Base-by-base conservation (phyloP, 2,888 invertebrate genomes). In the Rhogogaster chlorosoma region DNA sequence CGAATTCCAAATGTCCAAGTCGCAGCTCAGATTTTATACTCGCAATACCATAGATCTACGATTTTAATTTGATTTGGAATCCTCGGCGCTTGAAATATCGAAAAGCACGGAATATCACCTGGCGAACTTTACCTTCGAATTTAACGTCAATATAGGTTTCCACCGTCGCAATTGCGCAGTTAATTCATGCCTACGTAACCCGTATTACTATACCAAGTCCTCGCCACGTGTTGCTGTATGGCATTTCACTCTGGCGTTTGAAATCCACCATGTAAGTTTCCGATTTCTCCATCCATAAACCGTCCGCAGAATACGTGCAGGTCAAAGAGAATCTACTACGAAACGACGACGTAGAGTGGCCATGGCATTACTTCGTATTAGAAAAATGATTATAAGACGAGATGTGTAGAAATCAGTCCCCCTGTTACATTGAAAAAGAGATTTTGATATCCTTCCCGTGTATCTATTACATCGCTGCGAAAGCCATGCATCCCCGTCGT, bases 171-270 rank as follows among this genome's bases (percentile, higher is more conserved):
- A 42, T 73, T 73, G 42, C 71, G 71, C 71, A 73, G 38, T 73
- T 73, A 42, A 73, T 73, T 73, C 42, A 42, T 73, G 71, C 71
- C 38, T 42, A 73, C 29, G 67, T 67, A 67, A 67, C 67, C 18
- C 29, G 32, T 26, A 26, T 67, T 42, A 73, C 71, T n/a, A 42
- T 42, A 73, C 38, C 42, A 42, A 73, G 22, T 73, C 71, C 38
- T 42, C 71, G 22, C 71, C 71, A 73, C 71, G 71, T 73, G 71
- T 38, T 38, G 22, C n/a, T 6, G 26, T 38, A n/a, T 42, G 71
- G 71, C 42, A 73, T 73, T 73, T 42, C 38, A 73, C 71, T 73
- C 71, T 73, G n/a, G 71, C 9, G 71, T 77, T 77, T 53, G 18
- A 45, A 77, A 77, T 32, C 53, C 77, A 32, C 53, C 26, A 77